These are phyloP conservation scores for Scortum barcoo DNA, from an alignment of 2,113 vertebrate species.

Conservation along the genomic window DNA sequence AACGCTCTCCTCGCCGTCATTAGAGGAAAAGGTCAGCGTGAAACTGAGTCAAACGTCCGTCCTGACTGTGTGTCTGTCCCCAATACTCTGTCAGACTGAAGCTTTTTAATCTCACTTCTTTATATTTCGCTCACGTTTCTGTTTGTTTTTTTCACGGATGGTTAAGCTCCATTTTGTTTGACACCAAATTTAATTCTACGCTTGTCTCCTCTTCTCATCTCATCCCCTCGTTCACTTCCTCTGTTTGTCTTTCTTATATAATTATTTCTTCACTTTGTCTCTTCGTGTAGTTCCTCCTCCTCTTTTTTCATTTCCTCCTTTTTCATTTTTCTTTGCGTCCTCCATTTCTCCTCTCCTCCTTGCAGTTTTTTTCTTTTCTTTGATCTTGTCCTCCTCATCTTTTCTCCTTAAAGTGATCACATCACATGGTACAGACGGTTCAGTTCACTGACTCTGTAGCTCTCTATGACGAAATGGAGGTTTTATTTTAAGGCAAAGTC, in stretches of 20 bases:
- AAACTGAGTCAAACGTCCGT: neutral
- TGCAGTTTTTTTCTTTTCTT: too few relatives aligned
- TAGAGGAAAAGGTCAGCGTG: conserved; percentile 9
- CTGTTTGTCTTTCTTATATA: neutral
- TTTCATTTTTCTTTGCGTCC: too few relatives aligned
- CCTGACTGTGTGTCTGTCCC: neutral
- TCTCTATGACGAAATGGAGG: too few relatives aligned
- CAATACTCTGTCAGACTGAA: neutral
- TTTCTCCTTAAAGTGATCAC: neutral
- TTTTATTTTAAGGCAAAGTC: too few relatives aligned
- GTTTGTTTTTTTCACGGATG: conserved; percentile 45
- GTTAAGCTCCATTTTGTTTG: conserved; percentile 25
- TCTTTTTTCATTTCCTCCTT: neutral
- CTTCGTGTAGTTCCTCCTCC: neutral
- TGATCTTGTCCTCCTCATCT: neutral
- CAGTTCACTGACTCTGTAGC: too few relatives aligned
- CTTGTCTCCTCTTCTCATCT: conserved; percentile 4
- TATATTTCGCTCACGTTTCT: conserved; percentile 14
- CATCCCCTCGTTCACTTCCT: neutral
- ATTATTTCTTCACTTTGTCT: neutral
- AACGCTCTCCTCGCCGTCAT: too few relatives aligned
- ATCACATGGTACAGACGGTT: too few relatives aligned
- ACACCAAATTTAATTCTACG: conserved; percentile 21
- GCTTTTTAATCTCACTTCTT: neutral
- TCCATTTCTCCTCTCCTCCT: too few relatives aligned